phyloP scores from a whole-genome alignment of 2,113 vertebrate genomes.

The Siphamia tubifer region DNA sequence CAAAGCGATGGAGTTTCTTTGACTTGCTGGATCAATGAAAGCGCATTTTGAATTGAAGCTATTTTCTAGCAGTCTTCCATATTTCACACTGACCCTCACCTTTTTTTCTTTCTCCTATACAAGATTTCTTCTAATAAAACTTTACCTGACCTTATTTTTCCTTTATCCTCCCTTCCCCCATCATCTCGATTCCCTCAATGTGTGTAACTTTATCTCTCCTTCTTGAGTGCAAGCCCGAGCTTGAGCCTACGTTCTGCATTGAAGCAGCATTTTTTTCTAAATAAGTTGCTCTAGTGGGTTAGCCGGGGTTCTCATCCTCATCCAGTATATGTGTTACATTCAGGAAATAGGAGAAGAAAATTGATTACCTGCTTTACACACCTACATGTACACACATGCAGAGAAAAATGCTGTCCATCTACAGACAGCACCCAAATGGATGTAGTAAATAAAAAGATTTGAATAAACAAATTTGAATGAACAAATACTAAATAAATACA shows the following conservation, averaged over 20 bases:
- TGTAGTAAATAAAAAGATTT: no score
- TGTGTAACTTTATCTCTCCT: slow-evolving; percentile 29
- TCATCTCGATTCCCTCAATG: no score
- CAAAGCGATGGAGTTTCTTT: slow-evolving; percentile 7
- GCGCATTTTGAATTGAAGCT: background rate
- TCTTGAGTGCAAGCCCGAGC: background rate
- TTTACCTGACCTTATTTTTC: background rate
- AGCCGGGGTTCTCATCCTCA: slow-evolving; percentile 29
- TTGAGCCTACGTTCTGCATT: background rate
- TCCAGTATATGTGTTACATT: slow-evolving; percentile 17
- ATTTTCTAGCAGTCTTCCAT: slow-evolving; percentile 6
- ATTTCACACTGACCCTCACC: slow-evolving; percentile 7
- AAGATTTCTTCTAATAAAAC: slow-evolving; percentile 28
- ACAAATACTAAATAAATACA: no score
- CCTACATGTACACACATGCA: slow-evolving; percentile 16
- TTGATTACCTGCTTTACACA: slow-evolving; percentile 55
- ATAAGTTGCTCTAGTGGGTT: slow-evolving; percentile 43
- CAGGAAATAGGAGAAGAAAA: slow-evolving; percentile 27
- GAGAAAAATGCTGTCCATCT: slow-evolving; percentile 13
- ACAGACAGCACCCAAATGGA: no score
- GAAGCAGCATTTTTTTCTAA: slow-evolving; percentile 40
- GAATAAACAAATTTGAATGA: no score
- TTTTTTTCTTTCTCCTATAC: slow-evolving; percentile 7
- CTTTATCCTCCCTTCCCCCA: background rate
- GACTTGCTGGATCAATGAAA: background rate